Conservation (phyloP, 1,140 invertebrate genomes). For the Acromyrmex echinatior region DNA sequence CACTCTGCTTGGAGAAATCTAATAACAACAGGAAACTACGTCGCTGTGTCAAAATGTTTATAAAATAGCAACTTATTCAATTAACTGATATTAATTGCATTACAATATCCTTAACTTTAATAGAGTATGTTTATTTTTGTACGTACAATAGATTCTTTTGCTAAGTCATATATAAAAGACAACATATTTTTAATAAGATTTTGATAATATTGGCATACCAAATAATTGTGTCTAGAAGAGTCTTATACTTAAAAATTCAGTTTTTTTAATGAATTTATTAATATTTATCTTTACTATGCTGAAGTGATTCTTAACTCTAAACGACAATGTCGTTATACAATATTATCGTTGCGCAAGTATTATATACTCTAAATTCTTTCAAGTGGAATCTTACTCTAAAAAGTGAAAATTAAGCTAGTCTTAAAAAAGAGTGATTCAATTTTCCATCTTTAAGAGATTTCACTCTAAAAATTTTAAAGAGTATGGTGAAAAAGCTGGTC, state of each 20-base stretch:
- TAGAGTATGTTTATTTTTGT: background rate
- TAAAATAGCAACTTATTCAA: background rate
- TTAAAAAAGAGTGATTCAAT: too few relatives aligned
- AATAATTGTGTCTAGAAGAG: background rate
- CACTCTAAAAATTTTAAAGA: too few relatives aligned
- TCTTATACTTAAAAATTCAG: background rate
- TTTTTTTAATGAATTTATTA: background rate
- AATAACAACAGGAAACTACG: slow-evolving; percentile 8
- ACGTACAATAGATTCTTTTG: background rate
- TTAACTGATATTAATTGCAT: background rate
- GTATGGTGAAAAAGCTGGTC: too few relatives aligned
- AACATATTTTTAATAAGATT: background rate
- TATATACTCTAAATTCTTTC: too few relatives aligned
- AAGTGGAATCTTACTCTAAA: too few relatives aligned
- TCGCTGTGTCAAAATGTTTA: background rate
- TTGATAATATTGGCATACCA: background rate
- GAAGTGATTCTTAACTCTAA: too few relatives aligned
- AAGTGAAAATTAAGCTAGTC: too few relatives aligned
- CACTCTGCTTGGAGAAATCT: background rate
- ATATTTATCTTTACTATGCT: too few relatives aligned
- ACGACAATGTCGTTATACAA: too few relatives aligned
- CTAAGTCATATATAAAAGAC: background rate
- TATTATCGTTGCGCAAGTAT: too few relatives aligned
- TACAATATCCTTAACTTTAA: background rate
- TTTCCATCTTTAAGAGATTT: too few relatives aligned